A percentile compares a stretch with the other conserved stretches of the same genome.
These are phyloP conservation scores for Umimayanthus kanabou DNA, from an alignment of 92 coral and sea anemone species.

Conservation along the genomic window DNA sequence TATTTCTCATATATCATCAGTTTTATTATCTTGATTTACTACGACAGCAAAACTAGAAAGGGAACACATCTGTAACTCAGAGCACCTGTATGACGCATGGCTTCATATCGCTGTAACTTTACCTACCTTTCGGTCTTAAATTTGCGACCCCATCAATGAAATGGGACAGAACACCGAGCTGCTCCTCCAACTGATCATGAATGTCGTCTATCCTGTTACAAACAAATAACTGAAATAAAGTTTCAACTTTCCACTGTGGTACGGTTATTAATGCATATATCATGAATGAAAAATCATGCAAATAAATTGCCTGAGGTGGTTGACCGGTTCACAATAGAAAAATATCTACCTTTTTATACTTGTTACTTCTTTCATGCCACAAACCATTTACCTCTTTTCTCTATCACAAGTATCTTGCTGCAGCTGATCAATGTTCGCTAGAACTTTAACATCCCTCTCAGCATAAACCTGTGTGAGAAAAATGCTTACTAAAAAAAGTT, in stretches of 20 bases:
- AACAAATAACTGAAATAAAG: background rate
- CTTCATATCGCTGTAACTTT: background rate
- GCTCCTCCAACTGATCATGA: constrained; percentile 84
- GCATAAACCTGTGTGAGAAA: constrained; percentile 69
- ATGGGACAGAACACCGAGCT: constrained; percentile 75
- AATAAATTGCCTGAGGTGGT: no score
- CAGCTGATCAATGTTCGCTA: constrained; percentile 80
- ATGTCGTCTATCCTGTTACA: constrained; percentile 79
- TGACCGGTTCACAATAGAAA: background rate
- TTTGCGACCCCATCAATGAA: constrained; percentile 97
- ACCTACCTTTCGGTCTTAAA: constrained; percentile 86
- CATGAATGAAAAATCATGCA: no score
- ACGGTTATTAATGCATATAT: no score
- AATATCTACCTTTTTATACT: background rate
- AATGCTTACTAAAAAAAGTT: background rate
- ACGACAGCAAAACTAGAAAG: no score
- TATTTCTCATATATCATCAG: no score
- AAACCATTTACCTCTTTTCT: constrained; percentile 75
- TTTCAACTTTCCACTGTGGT: background rate
- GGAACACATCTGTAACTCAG: no score
- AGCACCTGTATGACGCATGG: no score
- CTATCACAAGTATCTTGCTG: constrained; percentile 84
- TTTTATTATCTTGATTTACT: no score
- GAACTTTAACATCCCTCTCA: constrained; percentile 77
- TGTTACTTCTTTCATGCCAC: no score